Evolutionary conservation across 2,113 vertebrate species (phyloP).

Genomic region (Microtus richardsoni): DNA sequence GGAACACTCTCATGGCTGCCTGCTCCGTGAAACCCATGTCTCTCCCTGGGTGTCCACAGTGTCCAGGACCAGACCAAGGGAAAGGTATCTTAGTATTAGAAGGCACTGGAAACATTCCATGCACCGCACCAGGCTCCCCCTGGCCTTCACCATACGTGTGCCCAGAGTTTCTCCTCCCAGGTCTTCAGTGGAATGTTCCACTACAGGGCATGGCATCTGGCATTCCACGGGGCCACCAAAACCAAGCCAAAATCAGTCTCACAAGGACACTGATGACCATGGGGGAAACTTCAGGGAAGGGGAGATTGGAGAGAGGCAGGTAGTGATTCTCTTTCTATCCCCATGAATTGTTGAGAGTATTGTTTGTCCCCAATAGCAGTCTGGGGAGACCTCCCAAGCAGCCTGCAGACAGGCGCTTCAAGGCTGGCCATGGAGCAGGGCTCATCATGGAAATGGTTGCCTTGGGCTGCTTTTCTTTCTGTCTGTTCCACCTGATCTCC

Average conservation of each 20-base stretch:
- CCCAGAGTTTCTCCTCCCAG: neutral
- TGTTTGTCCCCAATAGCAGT: neutral
- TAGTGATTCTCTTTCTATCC: neutral
- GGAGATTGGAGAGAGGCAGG: neutral
- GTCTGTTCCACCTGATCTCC: neutral
- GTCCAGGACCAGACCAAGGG: constrained; percentile 40
- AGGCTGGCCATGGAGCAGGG: neutral
- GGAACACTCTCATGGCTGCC: constrained; percentile 23
- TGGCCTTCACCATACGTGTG: neutral
- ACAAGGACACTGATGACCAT: neutral
- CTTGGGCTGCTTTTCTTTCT: neutral
- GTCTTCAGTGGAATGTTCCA: neutral
- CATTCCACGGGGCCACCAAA: neutral
- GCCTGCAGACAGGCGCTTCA: neutral
- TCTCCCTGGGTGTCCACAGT: constrained; percentile 1
- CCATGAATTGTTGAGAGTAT: neutral
- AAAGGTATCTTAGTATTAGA: neutral
- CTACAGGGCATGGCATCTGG: neutral
- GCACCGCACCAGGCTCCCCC: neutral
- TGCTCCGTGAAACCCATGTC: neutral
- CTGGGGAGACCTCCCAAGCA: neutral
- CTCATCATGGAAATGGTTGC: neutral
- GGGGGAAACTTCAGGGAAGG: neutral
- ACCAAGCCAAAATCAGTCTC: neutral
- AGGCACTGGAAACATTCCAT: neutral